Percentiles rank a stretch among this genome's conserved stretches.
Conservation (phyloP, 23 tunicate genomes). For the Trididemnum clinides region DNA sequence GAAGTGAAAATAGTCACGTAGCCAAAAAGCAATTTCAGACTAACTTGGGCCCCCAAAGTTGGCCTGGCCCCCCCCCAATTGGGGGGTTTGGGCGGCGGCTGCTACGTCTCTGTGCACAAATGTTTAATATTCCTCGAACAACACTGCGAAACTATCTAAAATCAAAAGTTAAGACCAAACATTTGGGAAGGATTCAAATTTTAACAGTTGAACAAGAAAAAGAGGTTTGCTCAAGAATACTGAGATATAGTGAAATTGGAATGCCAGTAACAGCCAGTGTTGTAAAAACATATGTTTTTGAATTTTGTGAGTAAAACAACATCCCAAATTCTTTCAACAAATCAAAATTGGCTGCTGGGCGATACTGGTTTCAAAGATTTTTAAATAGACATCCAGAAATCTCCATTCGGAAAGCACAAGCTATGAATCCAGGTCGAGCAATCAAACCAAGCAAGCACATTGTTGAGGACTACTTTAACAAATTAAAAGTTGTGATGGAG, state of each 20-base stretch:
- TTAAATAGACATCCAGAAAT: conserved; percentile 8
- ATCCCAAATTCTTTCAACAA: conserved; percentile 20
- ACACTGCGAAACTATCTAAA: conserved; percentile 31
- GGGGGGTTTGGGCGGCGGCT: too few species aligned
- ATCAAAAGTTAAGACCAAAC: neutral
- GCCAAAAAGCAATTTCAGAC: too few species aligned
- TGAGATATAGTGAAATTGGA: conserved; percentile 15
- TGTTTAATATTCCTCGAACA: conserved; percentile 18
- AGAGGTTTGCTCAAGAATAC: neutral
- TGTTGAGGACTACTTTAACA: conserved; percentile 27
- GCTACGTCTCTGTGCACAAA: conserved; percentile 1
- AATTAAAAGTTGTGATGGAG: conserved; percentile 13
- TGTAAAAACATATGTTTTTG: conserved; percentile 28
- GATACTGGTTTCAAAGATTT: conserved; percentile 3
- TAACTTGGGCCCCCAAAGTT: too few species aligned
- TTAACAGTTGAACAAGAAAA: conserved; percentile 21
- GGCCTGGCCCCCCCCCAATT: too few species aligned
- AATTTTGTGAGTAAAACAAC: conserved; percentile 19
- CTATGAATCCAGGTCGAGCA: conserved; percentile 34
- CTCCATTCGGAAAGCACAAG: conserved; percentile 18
- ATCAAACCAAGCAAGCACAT: conserved; percentile 20
- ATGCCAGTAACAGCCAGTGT: conserved; percentile 13
- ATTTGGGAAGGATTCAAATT: conserved; percentile 29
- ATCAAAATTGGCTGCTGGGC: conserved; percentile 22
- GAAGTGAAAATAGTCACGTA: too few species aligned